Evolutionary conservation across 1,140 invertebrate genomes (phyloP).

Genomic region (Trypoxylus dichotomus): DNA sequence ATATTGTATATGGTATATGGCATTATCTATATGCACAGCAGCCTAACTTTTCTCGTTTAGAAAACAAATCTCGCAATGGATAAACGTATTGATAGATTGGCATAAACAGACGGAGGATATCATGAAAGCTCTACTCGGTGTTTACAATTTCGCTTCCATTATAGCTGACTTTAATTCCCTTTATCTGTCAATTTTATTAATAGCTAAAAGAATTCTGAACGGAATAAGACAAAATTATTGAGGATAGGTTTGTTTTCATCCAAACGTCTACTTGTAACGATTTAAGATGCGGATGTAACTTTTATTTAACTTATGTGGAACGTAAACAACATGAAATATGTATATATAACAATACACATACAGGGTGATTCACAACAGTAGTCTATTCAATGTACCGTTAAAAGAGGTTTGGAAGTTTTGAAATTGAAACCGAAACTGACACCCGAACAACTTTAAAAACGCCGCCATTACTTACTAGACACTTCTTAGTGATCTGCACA

Average conservation of each 20-base stretch:
- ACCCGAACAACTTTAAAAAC: no score
- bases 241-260: not conserved
- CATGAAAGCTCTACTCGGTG: not conserved
- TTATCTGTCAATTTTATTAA: not conserved
- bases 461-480: no score
- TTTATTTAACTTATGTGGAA: not conserved
- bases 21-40: not conserved
- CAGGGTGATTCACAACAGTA: no score
- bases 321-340: not conserved
- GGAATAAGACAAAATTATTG: not conserved
- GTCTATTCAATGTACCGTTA: no score
- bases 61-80: not conserved
- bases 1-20: not conserved
- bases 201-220: not conserved
- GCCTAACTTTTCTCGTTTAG: not conserved
- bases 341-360: not conserved
- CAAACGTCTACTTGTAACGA: not conserved
- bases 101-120: not conserved
- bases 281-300: not conserved
- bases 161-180: not conserved
- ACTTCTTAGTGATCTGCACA: no score
- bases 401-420: no score
- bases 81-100: not conserved
- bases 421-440: no score
- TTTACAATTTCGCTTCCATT: not conserved